Evolutionary conservation across 2,888 invertebrate genomes (phyloP), one percentile per base, ranked within the genome.

Genomic region (Spilosoma lubricipeda): DNA sequence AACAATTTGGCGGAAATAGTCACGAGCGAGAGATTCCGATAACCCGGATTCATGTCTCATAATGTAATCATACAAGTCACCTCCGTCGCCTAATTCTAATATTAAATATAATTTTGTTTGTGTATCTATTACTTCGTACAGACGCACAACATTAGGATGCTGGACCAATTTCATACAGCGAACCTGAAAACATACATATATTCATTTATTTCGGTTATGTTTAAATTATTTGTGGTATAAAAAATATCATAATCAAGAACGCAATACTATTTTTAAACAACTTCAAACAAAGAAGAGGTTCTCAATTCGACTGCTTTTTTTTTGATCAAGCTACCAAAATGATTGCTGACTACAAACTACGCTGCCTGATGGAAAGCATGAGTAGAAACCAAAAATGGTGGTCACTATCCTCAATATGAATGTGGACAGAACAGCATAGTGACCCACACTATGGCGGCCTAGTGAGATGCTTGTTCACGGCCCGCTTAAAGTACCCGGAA

Each of bases 61-160:
- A 87, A 99, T 99, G 94, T 99, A 99, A 95, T 99, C 99, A 94
- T 99, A 99, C 88, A 99, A 97, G 96, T 99, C 99, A 68, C 99
- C 99, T 70, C 99, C 99, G 96, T 99, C 99, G 27, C 99, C 99
- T 89, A 99, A 96, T 96, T 99, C 99, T 90, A 99, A 96, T 91
- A 99, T 99, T 93, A 99, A 97, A 96, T 99, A 99, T 89, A 99
- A 96, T 96, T 99, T 99, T 80, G 99, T 99, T 93, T 99, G 99
- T 59, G 99, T 99, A 95, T 99, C 99, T 91, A 99, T 99, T 80
- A 99, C 99, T 96, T 99, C 99, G 95, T 99, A 99, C 70, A 99
- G 96, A 74, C 99, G 97, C 68, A 99, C 99, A 64, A 99, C 99
- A 96, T 99, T 99, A 52, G 99, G 99, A 96, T 99, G 99, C 93